phyloP scores from a whole-genome alignment of 2,797 vertebrate genomes.

The Acropternis orthonyx region DNA sequence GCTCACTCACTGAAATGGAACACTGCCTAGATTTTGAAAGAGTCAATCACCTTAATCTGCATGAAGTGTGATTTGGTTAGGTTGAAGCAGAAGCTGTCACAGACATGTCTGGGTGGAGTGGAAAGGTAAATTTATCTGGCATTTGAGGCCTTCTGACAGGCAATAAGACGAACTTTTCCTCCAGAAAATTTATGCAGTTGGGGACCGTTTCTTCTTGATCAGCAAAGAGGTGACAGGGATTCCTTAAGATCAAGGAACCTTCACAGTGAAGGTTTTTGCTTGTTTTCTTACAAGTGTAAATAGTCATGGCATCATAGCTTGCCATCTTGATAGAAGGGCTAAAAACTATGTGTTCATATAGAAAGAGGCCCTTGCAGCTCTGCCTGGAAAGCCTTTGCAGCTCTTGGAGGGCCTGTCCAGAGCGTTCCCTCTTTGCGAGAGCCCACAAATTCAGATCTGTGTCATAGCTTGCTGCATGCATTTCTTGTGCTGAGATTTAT shows the following conservation, averaged over 20 bases:
- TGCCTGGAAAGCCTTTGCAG: not conserved
- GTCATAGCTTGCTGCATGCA: not conserved
- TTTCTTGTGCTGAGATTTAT: not conserved
- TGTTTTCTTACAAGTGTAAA: not conserved
- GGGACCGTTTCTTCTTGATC: not conserved
- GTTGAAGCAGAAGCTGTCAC: not conserved
- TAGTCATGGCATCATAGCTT: not conserved
- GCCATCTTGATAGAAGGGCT: not conserved
- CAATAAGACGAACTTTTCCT: not conserved
- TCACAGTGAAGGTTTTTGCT: not conserved
- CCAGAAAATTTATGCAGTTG: not conserved
- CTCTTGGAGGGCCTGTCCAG: not conserved
- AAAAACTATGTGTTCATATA: accelerated
- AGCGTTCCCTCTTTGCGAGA: not conserved
- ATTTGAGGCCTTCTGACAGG: not conserved
- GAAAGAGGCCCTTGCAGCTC: not conserved
- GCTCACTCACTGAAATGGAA: not conserved
- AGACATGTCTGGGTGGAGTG: accelerated
- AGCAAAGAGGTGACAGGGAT: not conserved
- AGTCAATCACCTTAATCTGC: accelerated
- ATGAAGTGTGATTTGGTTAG: not conserved
- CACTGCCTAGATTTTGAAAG: not conserved
- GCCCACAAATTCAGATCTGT: not conserved
- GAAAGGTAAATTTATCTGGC: not conserved
- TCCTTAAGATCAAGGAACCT: not conserved